Evolutionary conservation across 2,888 invertebrate genomes (phyloP).

Genomic region (Serripes groenlandicus): DNA sequence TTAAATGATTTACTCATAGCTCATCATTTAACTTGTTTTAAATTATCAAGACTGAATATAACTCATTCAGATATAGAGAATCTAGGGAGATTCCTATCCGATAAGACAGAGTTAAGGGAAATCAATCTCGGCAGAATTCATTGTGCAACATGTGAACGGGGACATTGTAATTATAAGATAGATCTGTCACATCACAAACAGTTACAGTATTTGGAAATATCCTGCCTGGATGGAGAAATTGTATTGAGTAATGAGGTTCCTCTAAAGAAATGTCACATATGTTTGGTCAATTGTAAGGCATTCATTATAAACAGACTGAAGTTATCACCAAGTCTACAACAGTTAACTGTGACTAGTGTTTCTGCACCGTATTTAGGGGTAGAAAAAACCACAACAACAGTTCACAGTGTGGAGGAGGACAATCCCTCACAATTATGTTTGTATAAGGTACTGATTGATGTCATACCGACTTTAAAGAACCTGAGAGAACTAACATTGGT

Average conservation of each 20-base stretch:
- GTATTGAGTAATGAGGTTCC: too few species aligned
- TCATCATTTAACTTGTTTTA: not conserved
- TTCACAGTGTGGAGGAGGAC: not conserved
- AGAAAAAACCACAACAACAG: not conserved
- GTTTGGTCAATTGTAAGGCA: not conserved
- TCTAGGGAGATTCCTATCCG: not conserved
- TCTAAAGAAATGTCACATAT: not conserved
- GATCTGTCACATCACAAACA: too few species aligned
- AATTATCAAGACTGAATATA: not conserved
- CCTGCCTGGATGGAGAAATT: too few species aligned
- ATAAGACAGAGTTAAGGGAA: not conserved
- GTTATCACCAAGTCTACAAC: too few species aligned
- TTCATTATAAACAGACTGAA: not conserved
- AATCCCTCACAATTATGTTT: not conserved
- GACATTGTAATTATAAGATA: too few species aligned
- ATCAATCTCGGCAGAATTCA: too few species aligned
- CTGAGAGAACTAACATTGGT: constrained; percentile 2
- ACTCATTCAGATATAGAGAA: not conserved
- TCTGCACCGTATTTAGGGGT: not conserved
- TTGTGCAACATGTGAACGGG: too few species aligned
- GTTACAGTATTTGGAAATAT: too few species aligned
- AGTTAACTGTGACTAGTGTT: not conserved
- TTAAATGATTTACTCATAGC: not conserved
- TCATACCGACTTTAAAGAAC: not conserved
- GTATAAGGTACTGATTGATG: not conserved